Base-by-base conservation (phyloP, 1,140 invertebrate genomes). In the Brachionus calyciflorus region DNA sequence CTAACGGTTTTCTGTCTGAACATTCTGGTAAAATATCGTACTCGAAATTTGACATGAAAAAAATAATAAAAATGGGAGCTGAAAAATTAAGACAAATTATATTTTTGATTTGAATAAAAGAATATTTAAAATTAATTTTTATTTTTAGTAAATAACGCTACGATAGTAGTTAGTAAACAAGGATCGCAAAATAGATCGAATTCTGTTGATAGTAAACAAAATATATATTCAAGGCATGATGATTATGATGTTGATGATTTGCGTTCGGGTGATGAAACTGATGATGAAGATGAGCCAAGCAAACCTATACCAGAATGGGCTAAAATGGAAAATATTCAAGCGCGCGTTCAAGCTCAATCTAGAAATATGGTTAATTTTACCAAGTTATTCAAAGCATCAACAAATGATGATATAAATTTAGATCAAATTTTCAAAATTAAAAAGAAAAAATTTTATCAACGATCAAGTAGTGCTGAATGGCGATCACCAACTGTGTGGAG, bases 231-330 rank as follows among this genome's bases (percentile, higher is more conserved):
- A 1, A 33, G 19, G 37, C 24, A 3, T 30, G 46, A 26, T 30
- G 30, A 73, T 51, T 73, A 73, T 73, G 69, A 12, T 19, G 51
- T 73, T 9, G 19, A 55, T 21, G 69, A 73, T 24, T 49, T 73
- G 12, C 5, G n/a, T 0, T 73, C 69, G 28, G 21, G 33, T 51
- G 69, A 73, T 30, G 69, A 73, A 17, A 73, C 69, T 3, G 69
- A 73, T 41, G 69, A 73, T 40, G 69, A 73, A 53, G 69, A 73
- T n/a, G 69, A 49, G 26, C 69, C 69, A 33, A 73, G 14, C 19
- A 73, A 73, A 28, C 69, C 69, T 26, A 24, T 73, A 21, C 69
- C 69, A 41, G 69, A 49, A 49, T 73, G 69, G 69, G 69, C 69
- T 30, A 49, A 55, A 37, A 30, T 51, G 24, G 14, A 19, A 10